A percentile compares a stretch with the other conserved stretches of the same genome.
These are phyloP conservation scores for Acanthurus leucopareius DNA, from an alignment of 2,797 vertebrate species.

Conservation along the genomic window DNA sequence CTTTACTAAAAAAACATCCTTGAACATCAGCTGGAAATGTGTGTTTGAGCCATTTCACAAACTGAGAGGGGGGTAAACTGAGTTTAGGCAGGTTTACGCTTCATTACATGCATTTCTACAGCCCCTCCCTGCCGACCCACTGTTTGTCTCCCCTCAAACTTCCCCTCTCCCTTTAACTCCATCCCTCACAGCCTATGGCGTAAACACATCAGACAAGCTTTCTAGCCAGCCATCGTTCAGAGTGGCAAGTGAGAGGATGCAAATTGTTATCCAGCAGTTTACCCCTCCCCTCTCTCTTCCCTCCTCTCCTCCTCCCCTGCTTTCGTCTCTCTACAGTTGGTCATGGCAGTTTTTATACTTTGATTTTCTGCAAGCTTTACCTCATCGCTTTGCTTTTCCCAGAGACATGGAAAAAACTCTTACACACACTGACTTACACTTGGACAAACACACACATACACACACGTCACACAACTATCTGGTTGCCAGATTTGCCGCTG, in stretches of 20 bases:
- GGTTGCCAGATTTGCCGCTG: constrained; percentile 65
- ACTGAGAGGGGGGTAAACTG: constrained; percentile 44
- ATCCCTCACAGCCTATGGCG: constrained; percentile 76
- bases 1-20: constrained; percentile 6
- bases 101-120: constrained; percentile 56
- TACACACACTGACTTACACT: constrained; percentile 57
- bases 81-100: constrained; percentile 62
- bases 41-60: constrained; percentile 29
- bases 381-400: constrained; percentile 64
- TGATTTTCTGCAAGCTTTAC: constrained; percentile 78
- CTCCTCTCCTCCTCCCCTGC: constrained; percentile 29
- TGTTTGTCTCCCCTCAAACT: constrained; percentile 53
- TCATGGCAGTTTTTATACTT: constrained; percentile 73
- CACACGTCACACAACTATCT: constrained; percentile 39
- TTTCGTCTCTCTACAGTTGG: constrained; percentile 55
- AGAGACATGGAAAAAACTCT: constrained; percentile 65
- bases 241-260: constrained; percentile 67
- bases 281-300: constrained; percentile 22
- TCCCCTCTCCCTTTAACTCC: constrained; percentile 54
- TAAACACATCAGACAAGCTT: constrained; percentile 81
- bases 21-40: constrained; percentile 10
- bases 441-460: constrained; percentile 37
- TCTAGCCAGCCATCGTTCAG: constrained; percentile 58
- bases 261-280: constrained; percentile 69
- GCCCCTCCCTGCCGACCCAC: constrained; percentile 29